Conservation (phyloP, 2,113 vertebrate genomes). For the Calidris pugnax region DNA sequence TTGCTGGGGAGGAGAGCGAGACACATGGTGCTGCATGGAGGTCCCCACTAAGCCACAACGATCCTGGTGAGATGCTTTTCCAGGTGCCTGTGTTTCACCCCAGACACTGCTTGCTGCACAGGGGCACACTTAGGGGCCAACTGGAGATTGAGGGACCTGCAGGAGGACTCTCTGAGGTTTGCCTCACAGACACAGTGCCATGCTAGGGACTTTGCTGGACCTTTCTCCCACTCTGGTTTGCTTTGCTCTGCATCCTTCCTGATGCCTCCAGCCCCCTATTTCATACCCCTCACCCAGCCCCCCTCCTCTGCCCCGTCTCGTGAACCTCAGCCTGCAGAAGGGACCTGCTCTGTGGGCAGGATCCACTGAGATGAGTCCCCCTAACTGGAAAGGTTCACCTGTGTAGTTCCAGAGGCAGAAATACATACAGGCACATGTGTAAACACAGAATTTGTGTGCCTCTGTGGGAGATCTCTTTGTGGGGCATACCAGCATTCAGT, state of each 20-base stretch:
- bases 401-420: not conserved
- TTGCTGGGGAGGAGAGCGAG: not conserved
- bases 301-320: not conserved
- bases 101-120: not conserved
- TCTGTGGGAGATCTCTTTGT: not conserved
- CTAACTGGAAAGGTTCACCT: not conserved
- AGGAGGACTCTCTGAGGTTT: not conserved
- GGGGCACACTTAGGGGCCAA: not conserved
- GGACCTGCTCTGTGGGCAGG: too few relatives aligned
- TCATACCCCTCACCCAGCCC: not conserved
- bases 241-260: not conserved
- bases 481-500: not conserved
- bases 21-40: accelerated
- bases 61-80: not conserved
- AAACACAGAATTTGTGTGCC: not conserved
- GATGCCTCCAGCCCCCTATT: not conserved
- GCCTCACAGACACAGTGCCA: not conserved
- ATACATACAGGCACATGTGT: not conserved
- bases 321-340: not conserved
- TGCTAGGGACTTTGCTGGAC: not conserved
- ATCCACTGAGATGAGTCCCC: not conserved
- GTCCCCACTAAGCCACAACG: accelerated
- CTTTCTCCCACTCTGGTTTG: not conserved
- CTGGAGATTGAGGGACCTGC: not conserved
- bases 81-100: not conserved